Percentiles rank a stretch among this genome's conserved stretches.
Conservation (phyloP, 2,888 invertebrate genomes). For the Dione vanillae region DNA sequence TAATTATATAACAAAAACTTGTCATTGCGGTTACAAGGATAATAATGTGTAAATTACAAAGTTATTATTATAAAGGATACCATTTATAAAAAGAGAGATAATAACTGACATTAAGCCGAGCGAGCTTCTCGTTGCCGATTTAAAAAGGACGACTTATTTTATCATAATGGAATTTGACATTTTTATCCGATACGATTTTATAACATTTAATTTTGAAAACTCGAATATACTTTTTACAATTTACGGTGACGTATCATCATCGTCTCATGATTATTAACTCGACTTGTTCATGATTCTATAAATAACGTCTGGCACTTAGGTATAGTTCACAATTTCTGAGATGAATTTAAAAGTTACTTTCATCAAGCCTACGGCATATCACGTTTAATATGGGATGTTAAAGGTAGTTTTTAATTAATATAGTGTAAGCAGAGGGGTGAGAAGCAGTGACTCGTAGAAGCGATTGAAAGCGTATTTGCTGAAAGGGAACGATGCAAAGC, state of each 20-base stretch:
- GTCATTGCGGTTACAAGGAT: constrained; percentile 43
- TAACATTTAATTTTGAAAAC: constrained; percentile 32
- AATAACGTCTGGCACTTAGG: constrained; percentile 1
- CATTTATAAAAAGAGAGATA: constrained; percentile 43
- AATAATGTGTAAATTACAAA: constrained; percentile 46
- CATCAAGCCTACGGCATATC: neutral
- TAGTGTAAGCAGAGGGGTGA: constrained; percentile 58
- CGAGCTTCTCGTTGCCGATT: constrained; percentile 38
- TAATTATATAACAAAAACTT: constrained; percentile 43
- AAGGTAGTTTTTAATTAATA: constrained; percentile 48
- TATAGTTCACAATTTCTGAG: neutral
- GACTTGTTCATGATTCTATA: constrained; percentile 19
- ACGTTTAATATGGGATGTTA: constrained; percentile 24
- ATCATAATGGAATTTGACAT: constrained; percentile 45
- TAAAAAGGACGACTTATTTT: constrained; percentile 42
- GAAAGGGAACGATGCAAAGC: constrained; percentile 66
- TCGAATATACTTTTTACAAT: constrained; percentile 16
- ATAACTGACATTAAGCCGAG: constrained; percentile 45
- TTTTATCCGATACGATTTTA: constrained; percentile 44
- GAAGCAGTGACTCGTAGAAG: constrained; percentile 73
- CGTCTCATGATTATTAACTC: constrained; percentile 13
- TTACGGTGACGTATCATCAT: constrained; percentile 24
- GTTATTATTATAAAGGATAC: constrained; percentile 40
- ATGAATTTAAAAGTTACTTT: constrained; percentile 9
- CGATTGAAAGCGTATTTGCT: constrained; percentile 66